Base-by-base conservation (phyloP, 2,888 invertebrate species). In the Leucoptera coffeella region DNA sequence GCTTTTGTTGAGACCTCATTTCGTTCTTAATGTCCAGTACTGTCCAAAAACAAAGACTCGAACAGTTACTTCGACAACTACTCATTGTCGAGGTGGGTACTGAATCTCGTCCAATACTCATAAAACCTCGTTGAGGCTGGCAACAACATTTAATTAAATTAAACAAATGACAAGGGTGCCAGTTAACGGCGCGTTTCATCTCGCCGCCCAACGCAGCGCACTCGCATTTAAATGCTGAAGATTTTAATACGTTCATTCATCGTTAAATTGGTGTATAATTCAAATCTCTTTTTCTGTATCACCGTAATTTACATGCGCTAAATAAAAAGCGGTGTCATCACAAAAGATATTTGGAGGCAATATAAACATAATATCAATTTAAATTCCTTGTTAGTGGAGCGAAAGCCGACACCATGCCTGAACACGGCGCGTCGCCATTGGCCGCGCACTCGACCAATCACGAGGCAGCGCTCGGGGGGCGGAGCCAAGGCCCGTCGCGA, bases 311-410 rank as follows among this genome's bases (percentile, higher is more conserved):
- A 67, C 65, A 67, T 67, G 65, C 53, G 61, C 58, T 64, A 61
- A 69, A 67, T 69, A 67, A 67, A n/a, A 67, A 64, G 69, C 65
- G 67, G 69, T 69, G 67, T 67, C 67, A 67, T 69, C 67, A 69
- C 69, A 69, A 67, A 69, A 67, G 59, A 67, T 62, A 61, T 69
- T 67, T 67, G 67, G 65, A 64, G 59, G 64, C 65, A 69, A 67
- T 69, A 67, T 69, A 67, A 69, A 67, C 67, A 69, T 67, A 67
- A 67, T 67, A 69, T 65, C 69, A 69, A 69, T 67, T 67, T 67
- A 65, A 69, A 69, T 69, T 69, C 64, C 69, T 69, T 61, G 69
- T 69, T 69, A 69, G 69, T 65, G 62, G 51, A 61, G 57, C 64
- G 62, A 65, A 65, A 67, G 67, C 67, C 67, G 69, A 67, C 67